Percentiles rank a stretch among this genome's conserved stretches.
phyloP scores from a whole-genome alignment of 2,888 invertebrate species.

The Seira musarum region DNA sequence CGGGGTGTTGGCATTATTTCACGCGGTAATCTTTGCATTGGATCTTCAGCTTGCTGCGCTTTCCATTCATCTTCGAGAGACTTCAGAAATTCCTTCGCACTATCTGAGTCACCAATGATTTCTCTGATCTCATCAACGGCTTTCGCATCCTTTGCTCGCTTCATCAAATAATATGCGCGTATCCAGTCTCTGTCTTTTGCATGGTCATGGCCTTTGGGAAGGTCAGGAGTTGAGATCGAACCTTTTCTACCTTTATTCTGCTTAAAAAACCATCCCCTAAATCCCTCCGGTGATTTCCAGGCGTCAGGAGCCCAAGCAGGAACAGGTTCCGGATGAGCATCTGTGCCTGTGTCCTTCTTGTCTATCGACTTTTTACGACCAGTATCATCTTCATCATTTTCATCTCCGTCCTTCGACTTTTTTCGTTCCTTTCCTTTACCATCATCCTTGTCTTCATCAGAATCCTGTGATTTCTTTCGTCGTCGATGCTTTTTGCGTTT shows the following conservation, averaged over 20 bases:
- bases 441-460: too few species aligned
- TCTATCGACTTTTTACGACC: not conserved
- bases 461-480: too few species aligned
- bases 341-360: not conserved
- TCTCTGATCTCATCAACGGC: not conserved
- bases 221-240: conserved; percentile 14
- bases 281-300: conserved; percentile 32
- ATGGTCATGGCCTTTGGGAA: not conserved
- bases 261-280: conserved; percentile 20
- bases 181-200: conserved; percentile 28
- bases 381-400: not conserved
- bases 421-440: not conserved
- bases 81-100: not conserved
- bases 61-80: too few species aligned
- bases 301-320: conserved; percentile 24
- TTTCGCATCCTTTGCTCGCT: conserved; percentile 5
- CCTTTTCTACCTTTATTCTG: not conserved
- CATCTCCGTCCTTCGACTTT: not conserved
- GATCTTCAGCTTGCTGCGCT: not conserved
- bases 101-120: not conserved
- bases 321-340: not conserved
- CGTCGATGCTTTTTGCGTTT: not conserved
- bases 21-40: conserved; percentile 22
- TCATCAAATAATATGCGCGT: conserved; percentile 19
- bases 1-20: not conserved